phyloP scores from a whole-genome alignment of 2,113 vertebrate species.

The Marmota flaviventris region DNA sequence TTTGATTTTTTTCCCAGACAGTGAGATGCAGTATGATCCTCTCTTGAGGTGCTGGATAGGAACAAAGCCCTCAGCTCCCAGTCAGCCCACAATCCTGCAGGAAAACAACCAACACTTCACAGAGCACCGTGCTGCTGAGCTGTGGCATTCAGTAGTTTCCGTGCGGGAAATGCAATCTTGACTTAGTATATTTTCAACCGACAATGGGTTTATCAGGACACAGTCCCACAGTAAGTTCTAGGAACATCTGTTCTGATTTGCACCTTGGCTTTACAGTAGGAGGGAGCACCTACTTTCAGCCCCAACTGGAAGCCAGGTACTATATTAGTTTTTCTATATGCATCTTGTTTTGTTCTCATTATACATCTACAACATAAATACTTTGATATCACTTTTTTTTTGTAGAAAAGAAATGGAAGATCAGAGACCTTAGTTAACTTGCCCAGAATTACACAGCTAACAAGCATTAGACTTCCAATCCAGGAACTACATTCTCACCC shows the following conservation, averaged over 20 bases:
- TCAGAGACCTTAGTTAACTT: neutral
- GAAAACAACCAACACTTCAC: neutral
- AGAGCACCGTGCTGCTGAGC: neutral
- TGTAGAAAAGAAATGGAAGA: neutral
- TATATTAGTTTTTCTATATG: neutral
- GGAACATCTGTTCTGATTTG: neutral
- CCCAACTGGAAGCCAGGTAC: neutral
- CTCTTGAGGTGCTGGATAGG: neutral
- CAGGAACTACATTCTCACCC: neutral
- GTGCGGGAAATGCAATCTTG: too few relatives aligned
- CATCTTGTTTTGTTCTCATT: neutral
- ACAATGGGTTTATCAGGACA: too few relatives aligned
- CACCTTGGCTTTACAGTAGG: neutral
- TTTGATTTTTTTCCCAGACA: neutral
- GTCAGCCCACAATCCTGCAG: neutral
- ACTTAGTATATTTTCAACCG: neutral
- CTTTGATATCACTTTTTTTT: neutral
- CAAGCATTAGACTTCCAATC: neutral
- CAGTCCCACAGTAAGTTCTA: neutral
- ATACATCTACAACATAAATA: neutral
- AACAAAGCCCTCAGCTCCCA: neutral
- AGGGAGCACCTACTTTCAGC: neutral
- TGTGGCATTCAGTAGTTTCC: neutral
- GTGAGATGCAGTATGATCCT: neutral
- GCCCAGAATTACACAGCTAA: neutral